Conservation (phyloP, 1,140 invertebrate genomes). For the Drosophila dunni region DNA sequence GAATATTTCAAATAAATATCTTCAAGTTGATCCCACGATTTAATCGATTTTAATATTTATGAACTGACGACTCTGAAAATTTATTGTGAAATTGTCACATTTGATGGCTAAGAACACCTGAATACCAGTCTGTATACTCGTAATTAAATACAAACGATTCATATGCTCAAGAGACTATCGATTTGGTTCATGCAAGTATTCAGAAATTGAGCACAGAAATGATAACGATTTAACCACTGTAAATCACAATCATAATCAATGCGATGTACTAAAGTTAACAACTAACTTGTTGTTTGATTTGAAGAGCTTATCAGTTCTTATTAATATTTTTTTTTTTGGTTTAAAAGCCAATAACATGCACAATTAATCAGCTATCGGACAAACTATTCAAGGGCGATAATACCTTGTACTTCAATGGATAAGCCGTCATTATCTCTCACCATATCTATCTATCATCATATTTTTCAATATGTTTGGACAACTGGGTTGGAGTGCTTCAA, state of each 20-base stretch:
- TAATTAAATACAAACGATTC: neutral
- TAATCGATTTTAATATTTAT: no score
- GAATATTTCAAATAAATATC: no score
- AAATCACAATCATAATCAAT: slow-evolving; percentile 48
- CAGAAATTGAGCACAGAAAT: neutral
- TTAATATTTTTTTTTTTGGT: neutral
- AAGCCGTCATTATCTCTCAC: slow-evolving; percentile 26
- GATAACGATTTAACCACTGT: slow-evolving; percentile 38
- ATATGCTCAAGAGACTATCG: slow-evolving; percentile 18
- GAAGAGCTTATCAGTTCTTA: slow-evolving; percentile 37
- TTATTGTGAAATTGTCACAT: no score
- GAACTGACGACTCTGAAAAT: no score
- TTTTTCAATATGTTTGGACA: neutral
- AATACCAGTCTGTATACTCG: neutral
- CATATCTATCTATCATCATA: neutral
- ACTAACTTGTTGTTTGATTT: slow-evolving; percentile 44
- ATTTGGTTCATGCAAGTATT: slow-evolving; percentile 11
- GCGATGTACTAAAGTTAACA: slow-evolving; percentile 41
- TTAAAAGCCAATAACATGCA: slow-evolving; percentile 49
- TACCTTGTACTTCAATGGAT: slow-evolving; percentile 13
- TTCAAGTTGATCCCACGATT: no score
- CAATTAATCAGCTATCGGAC: slow-evolving; percentile 32
- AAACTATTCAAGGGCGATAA: slow-evolving; percentile 38
- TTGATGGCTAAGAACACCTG: no score
- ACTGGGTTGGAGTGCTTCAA: neutral